Percentiles rank a stretch among this genome's conserved stretches.
Conservation (phyloP, 1,140 invertebrate species). For the Bursaphelenchus mucronatus region DNA sequence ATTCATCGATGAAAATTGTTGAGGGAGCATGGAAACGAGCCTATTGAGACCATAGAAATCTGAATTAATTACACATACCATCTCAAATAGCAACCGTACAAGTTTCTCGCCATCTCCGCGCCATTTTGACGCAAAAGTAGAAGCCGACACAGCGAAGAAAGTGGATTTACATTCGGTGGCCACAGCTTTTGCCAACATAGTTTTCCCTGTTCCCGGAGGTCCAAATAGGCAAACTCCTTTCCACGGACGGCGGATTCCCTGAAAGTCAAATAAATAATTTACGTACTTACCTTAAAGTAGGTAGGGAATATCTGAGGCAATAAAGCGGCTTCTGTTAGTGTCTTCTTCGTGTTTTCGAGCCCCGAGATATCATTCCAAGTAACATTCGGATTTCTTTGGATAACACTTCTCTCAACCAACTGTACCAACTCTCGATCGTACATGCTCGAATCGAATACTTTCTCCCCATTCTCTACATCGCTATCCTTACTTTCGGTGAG, state of each 20-base stretch:
- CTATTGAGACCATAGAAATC: constrained; percentile 63
- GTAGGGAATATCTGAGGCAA: constrained; percentile 96
- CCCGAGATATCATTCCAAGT: constrained; percentile 92
- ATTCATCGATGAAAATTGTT: constrained; percentile 99
- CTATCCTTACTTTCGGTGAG: neutral
- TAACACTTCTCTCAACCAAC: constrained; percentile 80
- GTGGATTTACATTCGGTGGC: constrained; percentile 98
- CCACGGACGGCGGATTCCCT: constrained; percentile 59
- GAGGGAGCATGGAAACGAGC: constrained; percentile 96
- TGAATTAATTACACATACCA: constrained; percentile 68
- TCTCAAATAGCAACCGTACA: constrained; percentile 92
- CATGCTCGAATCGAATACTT: constrained; percentile 82
- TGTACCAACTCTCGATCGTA: constrained; percentile 89
- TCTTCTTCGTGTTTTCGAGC: constrained; percentile 83
- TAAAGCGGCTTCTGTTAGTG: constrained; percentile 94
- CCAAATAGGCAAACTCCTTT: constrained; percentile 67
- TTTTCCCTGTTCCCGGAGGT: constrained; percentile 96
- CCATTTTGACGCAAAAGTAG: constrained; percentile 94
- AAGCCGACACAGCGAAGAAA: constrained; percentile 97
- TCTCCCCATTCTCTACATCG: constrained; percentile 66
- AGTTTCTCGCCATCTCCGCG: constrained; percentile 97
- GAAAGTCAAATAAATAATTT: constrained; percentile 26
- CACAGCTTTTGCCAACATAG: constrained; percentile 96
- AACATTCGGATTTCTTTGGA: constrained; percentile 94
- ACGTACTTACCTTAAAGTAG: constrained; percentile 73